Evolutionary conservation across 2,888 invertebrate genomes (phyloP).

Genomic region (Sclerodermus sp.): DNA sequence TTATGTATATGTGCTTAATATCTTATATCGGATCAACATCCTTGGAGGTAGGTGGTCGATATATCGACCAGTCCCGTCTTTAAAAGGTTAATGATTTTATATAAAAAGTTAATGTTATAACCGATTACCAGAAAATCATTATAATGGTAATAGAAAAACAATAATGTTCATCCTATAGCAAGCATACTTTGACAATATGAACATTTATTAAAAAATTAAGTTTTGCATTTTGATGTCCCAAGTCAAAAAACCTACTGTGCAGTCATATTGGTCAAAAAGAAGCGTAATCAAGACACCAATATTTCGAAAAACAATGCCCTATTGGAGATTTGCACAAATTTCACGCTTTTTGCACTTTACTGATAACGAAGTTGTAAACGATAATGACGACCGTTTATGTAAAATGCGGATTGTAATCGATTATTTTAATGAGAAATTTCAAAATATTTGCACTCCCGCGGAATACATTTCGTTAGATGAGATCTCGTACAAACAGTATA

Average conservation of each 20-base stretch:
- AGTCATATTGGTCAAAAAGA: slow-evolving; percentile 16
- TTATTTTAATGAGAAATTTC: slow-evolving; percentile 21
- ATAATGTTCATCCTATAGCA: too few relatives aligned
- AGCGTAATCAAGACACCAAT: slow-evolving; percentile 21
- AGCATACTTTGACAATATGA: too few relatives aligned
- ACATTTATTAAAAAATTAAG: too few relatives aligned
- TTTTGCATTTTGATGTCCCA: slow-evolving; percentile 17
- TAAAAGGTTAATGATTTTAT: too few relatives aligned
- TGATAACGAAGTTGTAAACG: slow-evolving; percentile 12
- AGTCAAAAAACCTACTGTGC: slow-evolving; percentile 21
- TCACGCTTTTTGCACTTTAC: slow-evolving; percentile 17
- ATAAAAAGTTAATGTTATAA: too few relatives aligned
- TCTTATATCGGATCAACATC: too few relatives aligned
- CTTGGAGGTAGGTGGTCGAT: too few relatives aligned
- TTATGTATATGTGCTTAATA: too few relatives aligned
- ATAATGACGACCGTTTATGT: slow-evolving; percentile 11
- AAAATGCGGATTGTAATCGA: slow-evolving; percentile 18
- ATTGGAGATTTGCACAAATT: slow-evolving; percentile 6
- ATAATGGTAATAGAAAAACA: too few relatives aligned
- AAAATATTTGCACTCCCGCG: slow-evolving; percentile 13
- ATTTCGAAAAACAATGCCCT: too few relatives aligned
- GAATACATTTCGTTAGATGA: slow-evolving; percentile 8
- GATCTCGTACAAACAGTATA: slow-evolving; percentile 1
- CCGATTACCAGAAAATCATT: too few relatives aligned
- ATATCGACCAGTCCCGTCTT: too few relatives aligned